A percentile compares a stretch with the other conserved stretches of the same genome.
Conservation (phyloP, 2,797 vertebrate genomes). For the Pantherophis vulpinus region DNA sequence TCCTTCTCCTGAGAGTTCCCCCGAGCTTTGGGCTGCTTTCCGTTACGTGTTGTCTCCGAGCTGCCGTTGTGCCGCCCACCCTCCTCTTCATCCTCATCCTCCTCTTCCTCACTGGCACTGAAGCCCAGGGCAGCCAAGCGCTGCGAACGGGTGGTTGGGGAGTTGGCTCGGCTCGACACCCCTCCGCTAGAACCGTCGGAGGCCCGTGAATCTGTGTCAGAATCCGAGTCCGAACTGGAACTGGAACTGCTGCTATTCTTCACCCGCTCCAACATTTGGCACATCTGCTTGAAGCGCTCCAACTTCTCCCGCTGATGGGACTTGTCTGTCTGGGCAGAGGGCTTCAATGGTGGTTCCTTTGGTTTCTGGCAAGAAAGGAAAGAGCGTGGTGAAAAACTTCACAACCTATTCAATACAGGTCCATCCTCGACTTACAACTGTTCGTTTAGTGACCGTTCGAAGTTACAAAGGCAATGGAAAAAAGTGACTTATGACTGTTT, state of each 20-base stretch:
- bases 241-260: conserved; percentile 77
- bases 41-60: conserved; percentile 59
- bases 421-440: too few species aligned
- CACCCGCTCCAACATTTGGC: conserved; percentile 85
- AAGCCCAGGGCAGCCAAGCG: conserved; percentile 73
- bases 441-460: too few species aligned
- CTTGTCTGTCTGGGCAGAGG: conserved; percentile 71
- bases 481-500: too few species aligned
- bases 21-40: conserved; percentile 60
- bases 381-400: background rate
- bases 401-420: too few species aligned
- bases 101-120: conserved; percentile 81
- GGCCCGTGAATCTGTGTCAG: conserved; percentile 77
- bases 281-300: conserved; percentile 91
- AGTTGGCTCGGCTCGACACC: conserved; percentile 46
- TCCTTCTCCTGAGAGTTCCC: conserved; percentile 70
- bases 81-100: conserved; percentile 55
- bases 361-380: conserved; percentile 71
- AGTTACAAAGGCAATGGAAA: too few species aligned
- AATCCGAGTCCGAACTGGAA: conserved; percentile 84
- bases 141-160: conserved; percentile 51
- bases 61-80: conserved; percentile 62
- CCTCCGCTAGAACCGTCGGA: conserved; percentile 64
- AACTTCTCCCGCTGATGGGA: conserved; percentile 88
- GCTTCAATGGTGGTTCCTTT: conserved; percentile 75